Base-by-base conservation (phyloP, 2,113 vertebrate species). In the Dipodomys stephensi region DNA sequence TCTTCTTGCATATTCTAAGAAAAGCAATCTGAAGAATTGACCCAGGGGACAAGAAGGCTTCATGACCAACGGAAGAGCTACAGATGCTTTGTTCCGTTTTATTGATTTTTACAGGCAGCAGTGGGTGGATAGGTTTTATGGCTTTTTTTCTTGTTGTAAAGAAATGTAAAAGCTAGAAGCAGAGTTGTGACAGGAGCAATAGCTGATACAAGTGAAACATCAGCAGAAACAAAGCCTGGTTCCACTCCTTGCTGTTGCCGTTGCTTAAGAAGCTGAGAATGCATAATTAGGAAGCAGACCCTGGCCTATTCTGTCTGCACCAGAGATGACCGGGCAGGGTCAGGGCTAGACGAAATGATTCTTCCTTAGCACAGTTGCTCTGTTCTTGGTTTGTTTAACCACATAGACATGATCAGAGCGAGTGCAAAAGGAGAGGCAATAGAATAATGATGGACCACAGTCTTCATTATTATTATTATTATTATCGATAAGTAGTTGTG, bases 211-310 rank as follows among this genome's bases (percentile, higher is more conserved):
- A 53, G 73, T 7, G 65, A 69, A 2, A 35, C 16, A 11, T 67
- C 30, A 2, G 6, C 74, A 64, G 87, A 79, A 92, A 74, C 20
- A 68, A 76, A 65, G 25, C n/a, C 44, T 67, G 20, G 20, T 30
- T 28, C 39, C 46, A 46, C 13, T 20, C 12, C 15, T 91, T 93
- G 76, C 80, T 91, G 72, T 46, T 57, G 30, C 11, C 72, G 35
- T 65, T 94, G 72, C 76, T 65, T 49, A 74, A 92, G 85, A 94
- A 93, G 89, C 77, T 35, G 68, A 92, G 94, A 95, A 89, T 6
- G n/a, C 18, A 6, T 15, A 35, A 11, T 87, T 83, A 90, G 87
- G 87, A 94, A 91, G 49, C 25, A 30, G 30, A 22, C 3, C 2
- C 6, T 30, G 53, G 12, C 53, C 30, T 93, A 67, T 87, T 90